Evolutionary conservation across 2,113 vertebrate species (phyloP).

Genomic region (Pluvialis apricaria): DNA sequence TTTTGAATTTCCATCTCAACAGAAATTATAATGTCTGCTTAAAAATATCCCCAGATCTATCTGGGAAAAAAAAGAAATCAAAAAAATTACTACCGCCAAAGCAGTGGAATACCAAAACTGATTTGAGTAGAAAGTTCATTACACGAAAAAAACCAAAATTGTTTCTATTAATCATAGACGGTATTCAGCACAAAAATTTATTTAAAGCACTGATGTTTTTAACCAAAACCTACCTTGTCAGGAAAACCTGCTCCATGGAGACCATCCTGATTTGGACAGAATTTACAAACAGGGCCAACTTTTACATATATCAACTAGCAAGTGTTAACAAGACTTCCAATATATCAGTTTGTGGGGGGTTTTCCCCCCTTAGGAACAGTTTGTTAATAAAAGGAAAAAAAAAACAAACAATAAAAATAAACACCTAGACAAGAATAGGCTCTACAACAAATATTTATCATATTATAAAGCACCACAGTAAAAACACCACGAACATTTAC

Average conservation of each 20-base stretch:
- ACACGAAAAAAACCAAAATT: not conserved
- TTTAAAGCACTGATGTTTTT: not conserved
- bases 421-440: not conserved
- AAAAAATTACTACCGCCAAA: not conserved
- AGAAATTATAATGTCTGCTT: not conserved
- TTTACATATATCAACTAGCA: not conserved
- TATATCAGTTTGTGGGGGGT: not conserved
- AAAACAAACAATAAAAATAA: not conserved
- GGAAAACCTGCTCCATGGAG: not conserved
- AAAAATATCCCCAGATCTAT: not conserved
- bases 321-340: not conserved
- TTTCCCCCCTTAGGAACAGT: not conserved
- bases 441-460: not conserved
- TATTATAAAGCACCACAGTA: slow-evolving; percentile 54
- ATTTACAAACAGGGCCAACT: not conserved
- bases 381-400: not conserved
- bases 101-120: not conserved
- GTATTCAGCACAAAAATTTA: not conserved
- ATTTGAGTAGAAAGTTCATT: not conserved
- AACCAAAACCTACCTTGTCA: slow-evolving; percentile 55
- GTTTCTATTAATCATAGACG: not conserved
- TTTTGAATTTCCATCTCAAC: not conserved
- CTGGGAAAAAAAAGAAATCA: not conserved
- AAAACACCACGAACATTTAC: not conserved
- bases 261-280: slow-evolving; percentile 20